Percentiles rank a stretch among this genome's conserved stretches.
Conservation (phyloP, 2,888 invertebrate species). For the Crioceris asparagi region DNA sequence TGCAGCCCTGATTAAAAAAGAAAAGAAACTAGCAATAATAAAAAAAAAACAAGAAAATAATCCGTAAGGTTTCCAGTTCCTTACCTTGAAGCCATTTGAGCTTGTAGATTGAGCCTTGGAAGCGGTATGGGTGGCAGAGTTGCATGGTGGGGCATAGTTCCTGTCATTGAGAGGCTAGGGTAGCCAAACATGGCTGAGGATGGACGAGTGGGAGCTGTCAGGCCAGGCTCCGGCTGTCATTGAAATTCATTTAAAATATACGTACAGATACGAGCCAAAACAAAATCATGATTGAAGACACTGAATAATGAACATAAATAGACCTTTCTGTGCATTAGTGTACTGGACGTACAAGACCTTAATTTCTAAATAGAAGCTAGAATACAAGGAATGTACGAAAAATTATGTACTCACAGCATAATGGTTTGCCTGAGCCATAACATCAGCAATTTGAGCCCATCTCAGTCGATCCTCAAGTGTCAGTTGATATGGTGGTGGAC, state of each 20-base stretch:
- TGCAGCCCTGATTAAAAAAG: slow-evolving; percentile 25
- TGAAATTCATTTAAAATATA: no score
- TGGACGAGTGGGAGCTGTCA: slow-evolving; percentile 60
- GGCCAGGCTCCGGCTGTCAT: slow-evolving; percentile 58
- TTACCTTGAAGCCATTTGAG: slow-evolving; percentile 25
- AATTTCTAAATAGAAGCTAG: no score
- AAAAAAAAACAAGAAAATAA: neutral
- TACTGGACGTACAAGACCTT: no score
- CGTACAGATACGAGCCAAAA: no score
- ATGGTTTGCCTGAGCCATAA: slow-evolving; percentile 75
- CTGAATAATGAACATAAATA: no score
- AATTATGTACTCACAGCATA: slow-evolving; percentile 71
- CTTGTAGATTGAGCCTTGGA: slow-evolving; percentile 49
- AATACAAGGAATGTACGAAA: no score
- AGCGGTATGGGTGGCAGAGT: slow-evolving; percentile 57
- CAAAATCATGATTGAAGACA: no score
- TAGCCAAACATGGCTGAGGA: slow-evolving; percentile 79
- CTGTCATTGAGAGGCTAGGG: slow-evolving; percentile 46
- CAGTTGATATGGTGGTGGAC: slow-evolving; percentile 69
- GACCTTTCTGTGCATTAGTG: no score
- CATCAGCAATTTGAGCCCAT: slow-evolving; percentile 86
- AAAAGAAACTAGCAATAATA: neutral
- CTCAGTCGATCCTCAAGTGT: slow-evolving; percentile 70
- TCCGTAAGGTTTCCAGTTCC: neutral
- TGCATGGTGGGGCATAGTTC: slow-evolving; percentile 37